Percentiles rank a stretch among this genome's conserved stretches.
phyloP scores from a whole-genome alignment of 2,113 vertebrate genomes.

The Pungitius pungitius region DNA sequence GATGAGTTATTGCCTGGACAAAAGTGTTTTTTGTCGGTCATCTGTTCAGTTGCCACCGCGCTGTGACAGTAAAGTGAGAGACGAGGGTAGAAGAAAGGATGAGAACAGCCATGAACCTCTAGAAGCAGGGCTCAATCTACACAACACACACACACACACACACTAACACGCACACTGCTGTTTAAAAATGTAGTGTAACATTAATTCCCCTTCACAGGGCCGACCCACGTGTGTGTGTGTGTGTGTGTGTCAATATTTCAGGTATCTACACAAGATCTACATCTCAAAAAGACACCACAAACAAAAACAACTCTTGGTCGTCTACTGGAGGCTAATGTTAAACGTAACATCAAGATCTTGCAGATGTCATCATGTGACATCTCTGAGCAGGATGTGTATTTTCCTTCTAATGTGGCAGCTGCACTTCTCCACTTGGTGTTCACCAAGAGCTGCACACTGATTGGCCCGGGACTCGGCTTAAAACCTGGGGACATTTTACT shows the following conservation, averaged over 20 bases:
- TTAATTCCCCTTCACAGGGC: not conserved
- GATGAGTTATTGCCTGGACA: slow-evolving; percentile 81
- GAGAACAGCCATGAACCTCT: slow-evolving; percentile 39
- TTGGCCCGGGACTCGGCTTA: not conserved
- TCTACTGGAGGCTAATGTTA: slow-evolving; percentile 64
- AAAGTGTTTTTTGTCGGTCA: slow-evolving; percentile 70
- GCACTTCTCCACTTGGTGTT: slow-evolving; percentile 19
- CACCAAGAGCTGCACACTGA: slow-evolving; percentile 14
- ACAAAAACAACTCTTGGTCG: slow-evolving; percentile 44
- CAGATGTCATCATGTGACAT: no score
- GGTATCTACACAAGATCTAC: slow-evolving; percentile 38
- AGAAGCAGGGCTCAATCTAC: slow-evolving; percentile 24
- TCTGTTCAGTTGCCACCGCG: slow-evolving; percentile 70
- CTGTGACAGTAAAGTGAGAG: slow-evolving; percentile 53
- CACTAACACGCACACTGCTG: slow-evolving; percentile 18
- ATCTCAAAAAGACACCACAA: slow-evolving; percentile 44
- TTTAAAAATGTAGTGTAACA: slow-evolving; percentile 26
- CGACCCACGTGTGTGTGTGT: slow-evolving; percentile 25
- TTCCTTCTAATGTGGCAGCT: slow-evolving; percentile 56
- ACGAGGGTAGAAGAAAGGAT: slow-evolving; percentile 32
- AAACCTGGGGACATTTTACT: not conserved
- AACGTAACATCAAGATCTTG: no score
- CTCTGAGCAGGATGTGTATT: slow-evolving; percentile 36
- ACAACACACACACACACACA: slow-evolving; percentile 7
- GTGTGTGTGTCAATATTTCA: slow-evolving; percentile 48